These are phyloP conservation scores for Sebastes ruberrimus DNA, from an alignment of 2,797 vertebrate genomes.

Conservation along the genomic window DNA sequence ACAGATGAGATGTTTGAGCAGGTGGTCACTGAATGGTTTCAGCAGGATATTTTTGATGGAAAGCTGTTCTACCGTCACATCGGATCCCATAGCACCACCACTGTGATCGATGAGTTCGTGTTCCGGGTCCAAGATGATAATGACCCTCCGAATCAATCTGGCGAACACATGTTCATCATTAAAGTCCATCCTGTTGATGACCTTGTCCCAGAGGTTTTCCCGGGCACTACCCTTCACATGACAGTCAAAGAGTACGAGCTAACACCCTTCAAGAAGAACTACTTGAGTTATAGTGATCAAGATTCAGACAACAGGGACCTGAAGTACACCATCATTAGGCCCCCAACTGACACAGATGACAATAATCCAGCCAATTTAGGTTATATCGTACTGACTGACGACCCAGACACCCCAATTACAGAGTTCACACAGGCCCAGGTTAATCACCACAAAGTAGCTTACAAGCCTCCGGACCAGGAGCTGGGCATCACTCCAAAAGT, in stretches of 20 bases:
- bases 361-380: slow-evolving; percentile 85
- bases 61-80: slow-evolving; percentile 88
- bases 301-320: slow-evolving; percentile 90
- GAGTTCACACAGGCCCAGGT: slow-evolving; percentile 91
- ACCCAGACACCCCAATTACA: slow-evolving; percentile 75
- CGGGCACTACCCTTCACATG: slow-evolving; percentile 88
- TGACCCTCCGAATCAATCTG: slow-evolving; percentile 88
- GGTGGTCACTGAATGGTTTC: slow-evolving; percentile 89
- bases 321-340: slow-evolving; percentile 84
- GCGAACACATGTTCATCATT: slow-evolving; percentile 82
- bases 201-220: slow-evolving; percentile 81
- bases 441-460: slow-evolving; percentile 90
- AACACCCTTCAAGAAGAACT: slow-evolving; percentile 85
- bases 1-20: slow-evolving; percentile 89
- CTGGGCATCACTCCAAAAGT: slow-evolving; percentile 87
- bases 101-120: slow-evolving; percentile 78
- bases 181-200: slow-evolving; percentile 87
- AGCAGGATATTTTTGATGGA: slow-evolving; percentile 89
- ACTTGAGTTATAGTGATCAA: slow-evolving; percentile 85
- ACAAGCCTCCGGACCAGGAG: slow-evolving; percentile 87
- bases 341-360: slow-evolving; percentile 86
- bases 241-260: slow-evolving; percentile 88
- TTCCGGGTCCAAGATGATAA: slow-evolving; percentile 91
- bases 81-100: slow-evolving; percentile 82
- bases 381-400: slow-evolving; percentile 86